Base-by-base conservation (phyloP, 1,140 invertebrate genomes). In the Drosophila prosaltans region DNA sequence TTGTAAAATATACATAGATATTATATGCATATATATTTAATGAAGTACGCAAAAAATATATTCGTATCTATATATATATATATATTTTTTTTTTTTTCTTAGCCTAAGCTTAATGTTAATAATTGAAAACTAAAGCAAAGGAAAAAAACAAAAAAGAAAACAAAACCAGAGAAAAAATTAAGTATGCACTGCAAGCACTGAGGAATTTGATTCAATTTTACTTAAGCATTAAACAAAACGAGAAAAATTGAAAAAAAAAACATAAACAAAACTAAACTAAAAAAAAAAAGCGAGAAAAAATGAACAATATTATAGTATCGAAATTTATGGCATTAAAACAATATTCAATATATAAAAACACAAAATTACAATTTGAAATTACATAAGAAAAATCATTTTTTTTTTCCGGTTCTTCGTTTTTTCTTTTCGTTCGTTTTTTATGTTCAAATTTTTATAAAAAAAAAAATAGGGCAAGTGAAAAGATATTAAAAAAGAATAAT, bases 171-270 rank as follows among this genome's bases (percentile, higher is more conserved):
- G 62, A 80, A 51, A 73, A 80, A 77, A 72, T 89, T 86, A 72
- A 77, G 86, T 90, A 88, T 88, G 91, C 91, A 92, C 91, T 92
- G 91, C 91, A 92, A 92, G 91, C 91, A 92, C 91, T 92, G 91
- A 92, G 91, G 91, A 92, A 92, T 92, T 92, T 92, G 91, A 92
- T 92, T 92, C 88, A 91, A 92, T 91, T 91, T 90, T 91, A 91
- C 91, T 88, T 89, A 89, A 84, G 77, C 59, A 45, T 78, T 71
- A 75, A 83, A 86, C 51, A 73, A 88, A 80, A 88, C 78, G 80
- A 67, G 76, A 89, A 88, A 70, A 76, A 70, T 76, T 77, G 73
- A 67, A 61, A 57, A 68, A 43, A 74, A 74, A 41, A 60, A n/a
- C 4, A 24, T 30, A 30, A 30, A 4, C 9, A 60, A 24, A 60